phyloP scores from a whole-genome alignment of 2,113 vertebrate species.

The Python bivittatus region DNA sequence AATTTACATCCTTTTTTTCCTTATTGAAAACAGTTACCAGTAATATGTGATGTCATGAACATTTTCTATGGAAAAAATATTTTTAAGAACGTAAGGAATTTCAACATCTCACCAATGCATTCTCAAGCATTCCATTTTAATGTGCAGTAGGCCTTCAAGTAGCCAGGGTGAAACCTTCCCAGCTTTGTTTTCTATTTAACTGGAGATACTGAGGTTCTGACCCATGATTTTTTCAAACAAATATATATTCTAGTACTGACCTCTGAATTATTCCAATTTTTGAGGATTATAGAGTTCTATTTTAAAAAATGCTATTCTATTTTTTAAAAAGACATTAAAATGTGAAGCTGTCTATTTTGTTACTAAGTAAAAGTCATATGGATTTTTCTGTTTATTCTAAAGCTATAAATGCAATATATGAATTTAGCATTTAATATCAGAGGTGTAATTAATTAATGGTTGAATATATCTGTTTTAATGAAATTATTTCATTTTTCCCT shows the following conservation, averaged over 20 bases:
- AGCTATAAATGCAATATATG: not conserved
- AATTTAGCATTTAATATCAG: not conserved
- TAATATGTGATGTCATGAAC: not conserved
- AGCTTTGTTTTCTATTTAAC: not conserved
- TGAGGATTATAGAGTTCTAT: not conserved
- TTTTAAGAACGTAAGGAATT: not conserved
- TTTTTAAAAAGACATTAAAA: not conserved
- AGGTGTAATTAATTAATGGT: constrained; percentile 2
- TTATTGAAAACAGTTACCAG: not conserved
- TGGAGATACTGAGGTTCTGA: not conserved
- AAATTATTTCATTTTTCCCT: constrained; percentile 19
- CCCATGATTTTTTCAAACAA: not conserved
- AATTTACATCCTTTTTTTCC: not conserved
- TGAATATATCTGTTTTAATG: not conserved
- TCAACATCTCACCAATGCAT: not conserved
- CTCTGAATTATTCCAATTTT: not conserved
- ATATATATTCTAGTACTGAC: not conserved
- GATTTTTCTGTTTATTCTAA: not conserved
- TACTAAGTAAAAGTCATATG: not conserved
- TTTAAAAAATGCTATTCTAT: not conserved
- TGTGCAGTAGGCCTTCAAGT: not conserved
- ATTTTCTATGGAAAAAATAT: not conserved
- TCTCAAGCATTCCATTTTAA: not conserved
- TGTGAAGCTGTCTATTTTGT: not conserved
- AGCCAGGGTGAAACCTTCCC: not conserved